Evolutionary conservation across 2,113 vertebrate genomes (phyloP).

Genomic region (Puntigrus tetrazona): DNA sequence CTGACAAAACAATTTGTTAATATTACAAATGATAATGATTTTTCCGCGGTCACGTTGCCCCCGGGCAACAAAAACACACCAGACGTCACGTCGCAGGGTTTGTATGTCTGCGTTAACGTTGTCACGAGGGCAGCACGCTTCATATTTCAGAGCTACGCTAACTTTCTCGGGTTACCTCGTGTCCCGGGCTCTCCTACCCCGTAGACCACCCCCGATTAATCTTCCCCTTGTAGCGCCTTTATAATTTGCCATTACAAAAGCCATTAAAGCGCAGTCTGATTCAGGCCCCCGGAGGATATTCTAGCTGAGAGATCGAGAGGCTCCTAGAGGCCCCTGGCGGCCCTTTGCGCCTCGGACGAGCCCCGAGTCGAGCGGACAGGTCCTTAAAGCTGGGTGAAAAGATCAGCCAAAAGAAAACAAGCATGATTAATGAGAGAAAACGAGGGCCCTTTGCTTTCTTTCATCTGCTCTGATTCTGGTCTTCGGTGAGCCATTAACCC

Average conservation of each 20-base stretch:
- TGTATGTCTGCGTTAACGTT: conserved; percentile 65
- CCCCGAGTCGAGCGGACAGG: conserved; percentile 75
- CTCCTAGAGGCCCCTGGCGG: conserved; percentile 64
- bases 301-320: conserved; percentile 60
- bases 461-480: conserved; percentile 81
- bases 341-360: conserved; percentile 74
- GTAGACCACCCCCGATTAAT: conserved; percentile 81
- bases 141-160: conserved; percentile 69
- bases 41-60: conserved; percentile 65
- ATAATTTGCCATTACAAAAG: conserved; percentile 82
- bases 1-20: conserved; percentile 83
- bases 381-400: conserved; percentile 83
- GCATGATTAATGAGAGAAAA: conserved; percentile 82
- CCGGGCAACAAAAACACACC: conserved; percentile 70
- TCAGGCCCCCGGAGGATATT: conserved; percentile 68
- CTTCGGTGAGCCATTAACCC: conserved; percentile 80
- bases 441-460: conserved; percentile 77
- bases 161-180: conserved; percentile 75
- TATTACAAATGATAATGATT: conserved; percentile 84
- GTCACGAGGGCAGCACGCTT: conserved; percentile 69
- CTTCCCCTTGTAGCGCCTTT: conserved; percentile 79
- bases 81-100: conserved; percentile 57
- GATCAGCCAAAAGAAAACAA: conserved; percentile 83
- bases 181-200: conserved; percentile 66
- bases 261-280: conserved; percentile 76